Evolutionary conservation across 1,140 invertebrate species (phyloP), one percentile per base, ranked within the genome.

Genomic region (Bombus picipes): DNA sequence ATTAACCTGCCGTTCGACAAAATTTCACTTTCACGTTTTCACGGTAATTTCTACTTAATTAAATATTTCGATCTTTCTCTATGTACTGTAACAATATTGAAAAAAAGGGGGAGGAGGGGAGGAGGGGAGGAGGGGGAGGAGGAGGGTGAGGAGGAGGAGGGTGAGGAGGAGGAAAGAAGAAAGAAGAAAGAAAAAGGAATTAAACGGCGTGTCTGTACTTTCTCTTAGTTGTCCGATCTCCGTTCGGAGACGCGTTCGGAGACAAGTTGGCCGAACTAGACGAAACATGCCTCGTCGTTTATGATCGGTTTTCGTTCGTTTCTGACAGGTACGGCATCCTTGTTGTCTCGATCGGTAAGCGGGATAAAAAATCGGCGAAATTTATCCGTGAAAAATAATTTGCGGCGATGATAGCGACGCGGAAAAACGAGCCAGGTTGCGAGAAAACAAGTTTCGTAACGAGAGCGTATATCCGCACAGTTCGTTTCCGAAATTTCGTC

Each of bases 401-500:
- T 3, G 37, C 39, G 12, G 37, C 25, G 13, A 57, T 57, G 25
- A 39, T 41, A 68, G 59, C 57, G 15, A 15, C 81, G 10, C 18
- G n/a, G 43, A 79, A 32, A 80, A 72, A 68, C n/a, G 32, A 22
- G 6, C 5, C 9, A 18, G 10, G 13, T 72, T n/a, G 15, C 25
- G 9, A 41, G 75, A 47, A 79, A 84, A 84, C 75, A 80, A 65
- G 68, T 59, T 71, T 80, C 76, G 68, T 47, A 72, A 79, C 68
- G 34, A 25, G 25, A n/a, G 10, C 9, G 18, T 10, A 62, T 80
- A 72, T 80, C 65, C 57, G n/a, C 41, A 13, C 68, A 5, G 57
- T 34, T 22, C 25, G 57, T 85, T 80, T 85, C 39, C 76, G 41
- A 85, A 85, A 85, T 85, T 85, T 85, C 83, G 80, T 85, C 47